A percentile compares a stretch with the other conserved stretches of the same genome.
phyloP scores from a whole-genome alignment of 2,888 invertebrate genomes.

The Pyrochroa serraticornis region DNA sequence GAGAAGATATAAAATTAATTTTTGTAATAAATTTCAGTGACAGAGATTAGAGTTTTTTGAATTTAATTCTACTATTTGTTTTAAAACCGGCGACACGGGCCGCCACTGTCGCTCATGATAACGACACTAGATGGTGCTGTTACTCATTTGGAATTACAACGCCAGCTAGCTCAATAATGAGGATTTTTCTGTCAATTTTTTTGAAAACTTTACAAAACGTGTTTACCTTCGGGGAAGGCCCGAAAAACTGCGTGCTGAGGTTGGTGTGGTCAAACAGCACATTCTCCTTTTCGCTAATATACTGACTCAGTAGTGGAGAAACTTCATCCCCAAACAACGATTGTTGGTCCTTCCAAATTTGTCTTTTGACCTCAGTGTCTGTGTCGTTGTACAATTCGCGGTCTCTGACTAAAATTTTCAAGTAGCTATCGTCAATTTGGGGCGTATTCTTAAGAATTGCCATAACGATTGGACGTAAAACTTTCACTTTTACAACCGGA shows the following conservation, averaged over 20 bases:
- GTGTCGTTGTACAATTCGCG: slow-evolving; percentile 91
- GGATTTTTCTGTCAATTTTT: no score
- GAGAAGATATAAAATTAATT: no score
- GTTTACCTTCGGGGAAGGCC: slow-evolving; percentile 86
- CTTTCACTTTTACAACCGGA: slow-evolving; percentile 89
- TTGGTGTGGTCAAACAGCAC: slow-evolving; percentile 88
- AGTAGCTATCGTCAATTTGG: slow-evolving; percentile 89
- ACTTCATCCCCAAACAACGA: slow-evolving; percentile 97
- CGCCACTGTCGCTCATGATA: no score
- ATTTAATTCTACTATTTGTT: no score
- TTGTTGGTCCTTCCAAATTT: slow-evolving; percentile 98
- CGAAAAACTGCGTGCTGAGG: slow-evolving; percentile 83
- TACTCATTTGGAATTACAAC: no score
- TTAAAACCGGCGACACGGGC: no score
- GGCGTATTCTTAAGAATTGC: slow-evolving; percentile 90
- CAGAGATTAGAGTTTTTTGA: no score
- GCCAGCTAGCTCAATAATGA: no score
- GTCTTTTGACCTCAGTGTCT: slow-evolving; percentile 94
- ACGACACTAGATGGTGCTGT: no score
- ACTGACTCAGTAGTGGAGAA: slow-evolving; percentile 90
- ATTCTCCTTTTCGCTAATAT: slow-evolving; percentile 92
- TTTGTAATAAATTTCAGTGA: no score
- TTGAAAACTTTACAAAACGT: no score
- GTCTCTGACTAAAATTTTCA: slow-evolving; percentile 79
- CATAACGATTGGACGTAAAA: slow-evolving; percentile 92